These are phyloP conservation scores for Diphyllodes magnificus DNA, from an alignment of 2,113 vertebrate species.

Conservation along the genomic window DNA sequence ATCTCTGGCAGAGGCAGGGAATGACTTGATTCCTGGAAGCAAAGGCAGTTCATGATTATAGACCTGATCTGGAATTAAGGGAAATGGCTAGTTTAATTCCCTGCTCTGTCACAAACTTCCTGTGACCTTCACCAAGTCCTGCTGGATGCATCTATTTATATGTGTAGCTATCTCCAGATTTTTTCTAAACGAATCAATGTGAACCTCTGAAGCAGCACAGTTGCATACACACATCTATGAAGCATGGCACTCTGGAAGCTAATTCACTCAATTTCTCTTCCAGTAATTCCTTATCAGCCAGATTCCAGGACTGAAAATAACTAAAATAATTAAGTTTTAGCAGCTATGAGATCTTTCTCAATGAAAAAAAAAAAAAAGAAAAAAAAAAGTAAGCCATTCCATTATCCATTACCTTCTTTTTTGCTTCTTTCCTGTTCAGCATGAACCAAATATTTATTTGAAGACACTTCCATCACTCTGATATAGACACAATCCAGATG, in stretches of 20 bases:
- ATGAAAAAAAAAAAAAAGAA: not conserved
- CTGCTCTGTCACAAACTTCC: not conserved
- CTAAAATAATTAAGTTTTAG: not conserved
- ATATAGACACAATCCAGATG: not conserved
- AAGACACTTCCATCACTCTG: not conserved
- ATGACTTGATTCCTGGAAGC: not conserved
- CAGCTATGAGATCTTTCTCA: not conserved
- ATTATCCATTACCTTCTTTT: not conserved
- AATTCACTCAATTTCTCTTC: not conserved
- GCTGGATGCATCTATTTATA: not conserved
- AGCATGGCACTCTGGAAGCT: not conserved
- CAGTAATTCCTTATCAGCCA: not conserved
- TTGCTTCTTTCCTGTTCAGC: not conserved
- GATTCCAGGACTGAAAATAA: not conserved
- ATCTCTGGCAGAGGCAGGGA: not conserved
- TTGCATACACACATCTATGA: not conserved
- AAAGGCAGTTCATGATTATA: not conserved
- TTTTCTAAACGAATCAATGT: not conserved
- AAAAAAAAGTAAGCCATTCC: not conserved
- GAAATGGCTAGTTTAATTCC: constrained; percentile 13
- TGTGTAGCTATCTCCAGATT: not conserved
- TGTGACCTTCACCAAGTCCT: not conserved
- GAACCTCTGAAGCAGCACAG: not conserved
- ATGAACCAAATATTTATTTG: not conserved
- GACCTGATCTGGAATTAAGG: not conserved